Evolutionary conservation across 1,140 invertebrate genomes (phyloP).

Genomic region (Micrasema longulum): DNA sequence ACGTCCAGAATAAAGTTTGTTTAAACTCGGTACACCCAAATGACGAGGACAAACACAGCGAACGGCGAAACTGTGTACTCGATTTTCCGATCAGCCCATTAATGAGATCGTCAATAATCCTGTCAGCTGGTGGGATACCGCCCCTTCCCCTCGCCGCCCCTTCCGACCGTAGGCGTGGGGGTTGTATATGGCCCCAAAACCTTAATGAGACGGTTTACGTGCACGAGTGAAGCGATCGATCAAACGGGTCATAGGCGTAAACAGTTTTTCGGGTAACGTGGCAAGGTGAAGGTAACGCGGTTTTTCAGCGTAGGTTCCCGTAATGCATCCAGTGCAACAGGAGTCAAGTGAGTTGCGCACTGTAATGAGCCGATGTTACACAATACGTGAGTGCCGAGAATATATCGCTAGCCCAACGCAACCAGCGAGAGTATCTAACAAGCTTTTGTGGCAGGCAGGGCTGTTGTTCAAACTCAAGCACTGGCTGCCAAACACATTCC

Average conservation of each 20-base stretch:
- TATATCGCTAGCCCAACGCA: too few relatives aligned
- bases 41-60: slow-evolving; percentile 6
- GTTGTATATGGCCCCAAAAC: too few relatives aligned
- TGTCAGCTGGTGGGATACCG: slow-evolving; percentile 1
- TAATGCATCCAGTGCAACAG: too few relatives aligned
- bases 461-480: too few relatives aligned
- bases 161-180: too few relatives aligned
- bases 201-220: slow-evolving; percentile 21
- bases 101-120: slow-evolving; percentile 31
- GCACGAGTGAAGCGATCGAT: slow-evolving; percentile 8
- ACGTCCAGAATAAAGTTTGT: too few relatives aligned
- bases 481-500: too few relatives aligned
- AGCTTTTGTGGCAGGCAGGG: too few relatives aligned
- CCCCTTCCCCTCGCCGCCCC: neutral
- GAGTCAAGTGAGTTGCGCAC: too few relatives aligned
- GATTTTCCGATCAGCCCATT: slow-evolving; percentile 24
- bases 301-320: neutral
- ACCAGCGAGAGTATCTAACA: too few relatives aligned
- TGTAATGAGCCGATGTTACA: too few relatives aligned
- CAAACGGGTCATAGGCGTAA: slow-evolving; percentile 7
- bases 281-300: slow-evolving; percentile 1
- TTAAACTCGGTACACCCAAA: neutral
- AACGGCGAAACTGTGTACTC: neutral
- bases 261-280: slow-evolving; percentile 14
- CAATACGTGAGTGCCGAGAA: too few relatives aligned